Evolutionary conservation across 2,113 vertebrate genomes (phyloP), one percentile per base, ranked within the genome.

Genomic region (Larimichthys polyactis): DNA sequence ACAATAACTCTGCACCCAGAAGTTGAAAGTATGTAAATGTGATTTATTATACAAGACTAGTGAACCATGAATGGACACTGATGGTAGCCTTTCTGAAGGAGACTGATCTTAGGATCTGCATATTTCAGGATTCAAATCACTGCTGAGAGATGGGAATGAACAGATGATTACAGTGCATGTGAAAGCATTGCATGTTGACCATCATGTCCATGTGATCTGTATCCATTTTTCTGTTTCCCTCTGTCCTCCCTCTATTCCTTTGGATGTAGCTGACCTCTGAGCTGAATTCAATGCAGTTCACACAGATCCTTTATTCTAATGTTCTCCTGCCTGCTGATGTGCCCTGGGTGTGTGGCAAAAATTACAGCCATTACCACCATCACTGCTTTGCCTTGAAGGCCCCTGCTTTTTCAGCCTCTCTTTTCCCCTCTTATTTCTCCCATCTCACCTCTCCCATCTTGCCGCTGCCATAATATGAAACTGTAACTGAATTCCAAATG

Each of bases 401-500:
- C 46, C 64, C 44, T 29, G n/a, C n/a, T 51, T 71, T 57, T 32
- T 32, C 48, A 29, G 17, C 36, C 19, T 43, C 43, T 43, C 15
- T 62, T 59, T 57, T 59, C 67, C 59, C 74, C 65, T 70, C 58
- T 70, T 20, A 22, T 78, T 57, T 54, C 48, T 49, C 58, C 78
- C 20, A 55, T 67, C 74, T 67, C 40, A 54, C 36, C 74, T 74
- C 80, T 72, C 44, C 79, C 55, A 62, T 82, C 60, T 57, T 29
- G 62, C 62, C 77, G 77, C 90, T 48, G 70, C 70, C 75, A 75
- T 92, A 64, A 86, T 92, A 95, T 78, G 91, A 94, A 92, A 81
- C 82, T 76, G 59, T 78, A 90, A 89, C 82, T 92, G 93, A 94
- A 95, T 95, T 96, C 95, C 90, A 94, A 95, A 95, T 90, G 86